A percentile compares a stretch with the other conserved stretches of the same genome.
phyloP scores from a whole-genome alignment of 2,113 vertebrate genomes.

The Rhagologus leucostigma region DNA sequence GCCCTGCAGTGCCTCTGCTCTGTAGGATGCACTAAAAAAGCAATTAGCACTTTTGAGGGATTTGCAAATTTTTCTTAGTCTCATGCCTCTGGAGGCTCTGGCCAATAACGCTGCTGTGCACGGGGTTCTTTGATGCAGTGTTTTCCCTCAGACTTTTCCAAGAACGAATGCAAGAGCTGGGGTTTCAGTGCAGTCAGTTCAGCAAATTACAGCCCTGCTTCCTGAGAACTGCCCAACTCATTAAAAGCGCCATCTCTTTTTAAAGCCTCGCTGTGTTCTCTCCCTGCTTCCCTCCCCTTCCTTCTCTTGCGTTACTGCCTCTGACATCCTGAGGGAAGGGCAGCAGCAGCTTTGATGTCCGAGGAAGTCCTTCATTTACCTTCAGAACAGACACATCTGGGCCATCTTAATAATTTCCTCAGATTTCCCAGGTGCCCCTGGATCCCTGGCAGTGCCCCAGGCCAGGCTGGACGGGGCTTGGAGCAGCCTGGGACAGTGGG shows the following conservation, averaged over 20 bases:
- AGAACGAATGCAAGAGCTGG: neutral
- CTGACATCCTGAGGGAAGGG: neutral
- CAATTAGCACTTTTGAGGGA: slow-evolving; percentile 44
- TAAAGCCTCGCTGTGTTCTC: neutral
- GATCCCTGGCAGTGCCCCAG: neutral
- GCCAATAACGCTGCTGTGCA: neutral
- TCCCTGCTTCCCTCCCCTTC: neutral
- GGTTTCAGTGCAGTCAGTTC: neutral
- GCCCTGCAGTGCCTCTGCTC: neutral
- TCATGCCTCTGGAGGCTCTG: slow-evolving; percentile 7
- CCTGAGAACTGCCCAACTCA: neutral
- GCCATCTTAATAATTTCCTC: neutral
- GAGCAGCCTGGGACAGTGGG: neutral
- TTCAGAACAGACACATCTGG: neutral
- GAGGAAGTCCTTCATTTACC: neutral
- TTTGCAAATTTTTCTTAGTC: neutral
- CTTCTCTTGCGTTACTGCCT: neutral
- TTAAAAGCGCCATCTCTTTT: neutral
- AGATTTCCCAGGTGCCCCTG: neutral
- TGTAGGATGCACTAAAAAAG: neutral
- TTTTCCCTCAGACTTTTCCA: neutral
- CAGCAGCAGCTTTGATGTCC: neutral
- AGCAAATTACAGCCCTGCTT: neutral
- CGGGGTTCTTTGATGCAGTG: neutral
- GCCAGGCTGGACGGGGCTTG: neutral